Evolutionary conservation across 2,888 invertebrate species (phyloP), one percentile per base, ranked within the genome.

Genomic region (Leptodirus hochenwartii): DNA sequence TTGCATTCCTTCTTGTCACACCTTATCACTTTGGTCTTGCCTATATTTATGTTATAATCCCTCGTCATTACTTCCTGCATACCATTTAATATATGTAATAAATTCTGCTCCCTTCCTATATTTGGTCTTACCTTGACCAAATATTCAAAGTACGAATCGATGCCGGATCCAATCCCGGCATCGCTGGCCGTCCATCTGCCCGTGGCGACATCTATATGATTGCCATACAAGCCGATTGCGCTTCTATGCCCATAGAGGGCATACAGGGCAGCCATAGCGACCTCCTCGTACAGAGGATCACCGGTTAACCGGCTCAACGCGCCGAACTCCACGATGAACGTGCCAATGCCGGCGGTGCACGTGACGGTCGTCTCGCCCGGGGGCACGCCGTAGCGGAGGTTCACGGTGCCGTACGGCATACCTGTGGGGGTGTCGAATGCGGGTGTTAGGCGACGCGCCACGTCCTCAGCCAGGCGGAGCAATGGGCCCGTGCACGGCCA

Each of bases 401-500:
- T 91, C 0, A 91, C 90, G 1, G 98, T 98, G 5, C 98, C 98
- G 58, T 90, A 96, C 0, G 96, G 95, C 93, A 95, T 95, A 2
- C 93, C 91, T 6, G 85, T 82, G 16, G 73, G 73, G 0, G 84
- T 85, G 45, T 87, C 80, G 53, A 88, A 88, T 1, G 87, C 85
- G 15, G 87, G 82, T 27, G 99, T 64, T 9, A 99, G 58, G 43
- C 91, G 68, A 35, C 82, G 74, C 0, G 93, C 96, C 16, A 93
- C 87, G 56, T 90, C 85, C 54, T 93, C 95, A 1, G 98, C 98
- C 39, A 98, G 59, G 11, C 82, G 62, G 5, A 98, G 59, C 2
- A 98, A 56, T 1, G 96, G 95, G 0, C 98, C 98, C 49, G 81
- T 79, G 49, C 98, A 98, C 0, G 98, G 98, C 93, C 95, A 98